These are phyloP conservation scores for Valencia hispanica DNA, from an alignment of 2,797 vertebrate genomes.

Conservation along the genomic window DNA sequence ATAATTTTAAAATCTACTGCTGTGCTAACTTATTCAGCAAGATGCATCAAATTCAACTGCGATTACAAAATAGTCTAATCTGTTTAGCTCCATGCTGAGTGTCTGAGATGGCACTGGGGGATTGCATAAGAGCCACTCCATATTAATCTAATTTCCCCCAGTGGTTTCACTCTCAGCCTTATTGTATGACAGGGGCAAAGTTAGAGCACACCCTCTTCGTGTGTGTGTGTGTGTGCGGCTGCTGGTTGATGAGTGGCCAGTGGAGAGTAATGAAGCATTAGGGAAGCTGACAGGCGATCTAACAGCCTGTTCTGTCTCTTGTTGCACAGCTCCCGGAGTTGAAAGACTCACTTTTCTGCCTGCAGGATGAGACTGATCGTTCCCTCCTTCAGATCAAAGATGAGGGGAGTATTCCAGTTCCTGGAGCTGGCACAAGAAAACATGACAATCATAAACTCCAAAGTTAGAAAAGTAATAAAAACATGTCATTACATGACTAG, in stretches of 20 bases:
- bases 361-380: conserved; percentile 95
- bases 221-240: conserved; percentile 26
- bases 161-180: conserved; percentile 67
- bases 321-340: conserved; percentile 49
- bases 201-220: conserved; percentile 33
- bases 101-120: conserved; percentile 55
- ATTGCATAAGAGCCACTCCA: conserved; percentile 72
- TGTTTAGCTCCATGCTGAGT: conserved; percentile 60
- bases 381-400: conserved; percentile 97
- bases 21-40: conserved; percentile 45
- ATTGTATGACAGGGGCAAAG: conserved; percentile 64
- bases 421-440: conserved; percentile 81
- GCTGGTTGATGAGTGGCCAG: conserved; percentile 56
- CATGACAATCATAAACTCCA: conserved; percentile 19
- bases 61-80: conserved; percentile 66
- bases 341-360: conserved; percentile 88
- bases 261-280: conserved; percentile 65
- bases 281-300: conserved; percentile 57
- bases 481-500: conserved; percentile 3
- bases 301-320: conserved; percentile 47
- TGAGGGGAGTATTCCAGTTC: conserved; percentile 98
- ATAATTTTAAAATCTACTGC: conserved; percentile 44
- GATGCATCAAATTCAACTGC: conserved; percentile 47
- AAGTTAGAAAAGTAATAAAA: conserved; percentile 9
- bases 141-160: conserved; percentile 72